Evolutionary conservation across 2,797 vertebrate genomes (phyloP).

Genomic region (Australoheros facetus): DNA sequence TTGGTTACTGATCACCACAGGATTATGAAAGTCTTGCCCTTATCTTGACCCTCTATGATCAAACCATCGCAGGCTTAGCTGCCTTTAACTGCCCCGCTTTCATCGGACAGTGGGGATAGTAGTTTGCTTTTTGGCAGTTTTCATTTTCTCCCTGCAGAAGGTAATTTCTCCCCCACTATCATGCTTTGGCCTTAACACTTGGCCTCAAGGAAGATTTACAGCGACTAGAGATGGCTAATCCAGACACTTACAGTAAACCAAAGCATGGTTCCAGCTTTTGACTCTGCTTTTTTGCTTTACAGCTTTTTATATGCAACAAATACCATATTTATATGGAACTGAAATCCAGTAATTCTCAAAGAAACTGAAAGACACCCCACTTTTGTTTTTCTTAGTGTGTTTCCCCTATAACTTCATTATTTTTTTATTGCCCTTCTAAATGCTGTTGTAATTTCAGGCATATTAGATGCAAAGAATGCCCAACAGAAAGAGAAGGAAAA

Average conservation of each 20-base stretch:
- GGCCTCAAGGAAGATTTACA: constrained; percentile 32
- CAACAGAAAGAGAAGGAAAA: constrained; percentile 63
- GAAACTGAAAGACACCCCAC: neutral
- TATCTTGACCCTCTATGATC: constrained; percentile 28
- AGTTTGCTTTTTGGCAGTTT: constrained; percentile 48
- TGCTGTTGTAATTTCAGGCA: constrained; percentile 63
- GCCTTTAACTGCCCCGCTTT: constrained; percentile 38
- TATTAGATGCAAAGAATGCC: constrained; percentile 65
- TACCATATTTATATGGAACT: constrained; percentile 17
- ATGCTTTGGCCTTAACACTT: constrained; percentile 25
- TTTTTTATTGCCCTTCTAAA: constrained; percentile 61
- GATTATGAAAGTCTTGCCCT: constrained; percentile 32
- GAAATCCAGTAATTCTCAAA: constrained; percentile 27
- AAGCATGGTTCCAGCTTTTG: constrained; percentile 11
- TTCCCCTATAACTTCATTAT: constrained; percentile 16
- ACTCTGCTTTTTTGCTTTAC: constrained; percentile 26
- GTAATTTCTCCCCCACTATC: constrained; percentile 42
- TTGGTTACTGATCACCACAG: constrained; percentile 24
- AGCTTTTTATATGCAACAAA: constrained; percentile 30
- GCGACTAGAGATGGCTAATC: constrained; percentile 39
- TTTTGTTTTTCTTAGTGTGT: neutral
- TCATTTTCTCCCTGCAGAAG: constrained; percentile 54
- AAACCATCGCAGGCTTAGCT: neutral
- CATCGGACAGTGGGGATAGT: constrained; percentile 26
- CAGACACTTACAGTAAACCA: constrained; percentile 32